Percentiles rank a stretch among this genome's conserved stretches.
Evolutionary conservation across 2,113 vertebrate genomes (phyloP).

Genomic region (Ploceus nigricollis): DNA sequence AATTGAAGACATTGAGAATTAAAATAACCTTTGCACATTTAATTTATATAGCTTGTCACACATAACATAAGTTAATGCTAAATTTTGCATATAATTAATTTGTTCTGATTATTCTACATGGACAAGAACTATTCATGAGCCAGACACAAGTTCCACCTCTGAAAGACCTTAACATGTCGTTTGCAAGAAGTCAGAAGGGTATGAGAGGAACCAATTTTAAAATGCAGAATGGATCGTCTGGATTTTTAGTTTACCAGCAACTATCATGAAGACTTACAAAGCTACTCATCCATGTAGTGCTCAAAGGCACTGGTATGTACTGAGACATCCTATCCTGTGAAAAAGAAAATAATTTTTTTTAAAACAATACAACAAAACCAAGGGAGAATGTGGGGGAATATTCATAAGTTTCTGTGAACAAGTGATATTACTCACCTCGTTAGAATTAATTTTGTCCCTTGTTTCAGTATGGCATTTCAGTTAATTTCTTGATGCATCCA

Average conservation of each 20-base stretch:
- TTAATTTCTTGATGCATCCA: neutral
- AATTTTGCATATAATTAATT: neutral
- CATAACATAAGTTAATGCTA: neutral
- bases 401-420: neutral
- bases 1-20: neutral
- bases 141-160: neutral
- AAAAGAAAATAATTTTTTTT: neutral
- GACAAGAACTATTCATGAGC: rapidly evolving
- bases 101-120: neutral
- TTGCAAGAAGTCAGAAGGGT: neutral
- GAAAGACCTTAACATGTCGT: neutral
- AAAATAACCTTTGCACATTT: neutral
- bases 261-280: neutral
- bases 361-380: neutral
- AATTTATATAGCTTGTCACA: neutral
- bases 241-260: neutral
- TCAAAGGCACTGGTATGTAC: neutral
- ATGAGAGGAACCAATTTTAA: neutral
- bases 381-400: neutral
- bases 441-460: neutral
- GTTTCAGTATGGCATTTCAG: neutral
- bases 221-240: neutral
- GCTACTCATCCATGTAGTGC: neutral
- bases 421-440: neutral
- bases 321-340: neutral